Conservation (phyloP, 2,888 invertebrate genomes). For the Aproaerema taeniolella region DNA sequence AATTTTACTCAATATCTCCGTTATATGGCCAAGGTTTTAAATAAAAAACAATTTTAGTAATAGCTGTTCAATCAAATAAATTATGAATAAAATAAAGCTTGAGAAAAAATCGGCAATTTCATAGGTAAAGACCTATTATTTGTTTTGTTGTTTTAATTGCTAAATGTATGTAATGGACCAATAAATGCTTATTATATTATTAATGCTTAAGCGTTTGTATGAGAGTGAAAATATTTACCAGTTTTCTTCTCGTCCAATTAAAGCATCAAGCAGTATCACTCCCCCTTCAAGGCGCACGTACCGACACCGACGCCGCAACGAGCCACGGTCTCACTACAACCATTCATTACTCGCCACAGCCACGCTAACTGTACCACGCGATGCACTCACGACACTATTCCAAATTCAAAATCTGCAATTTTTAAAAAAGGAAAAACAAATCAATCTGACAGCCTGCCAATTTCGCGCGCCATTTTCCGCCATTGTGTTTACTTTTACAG, state of each 20-base stretch:
- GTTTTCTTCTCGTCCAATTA: neutral
- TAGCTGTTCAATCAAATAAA: too few species aligned
- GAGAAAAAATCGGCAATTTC: too few species aligned
- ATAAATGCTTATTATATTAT: too few species aligned
- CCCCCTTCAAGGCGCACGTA: constrained; percentile 64
- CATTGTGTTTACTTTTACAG: constrained; percentile 33
- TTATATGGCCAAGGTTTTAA: too few species aligned
- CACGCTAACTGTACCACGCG: constrained; percentile 39
- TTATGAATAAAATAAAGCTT: too few species aligned
- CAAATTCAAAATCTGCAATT: constrained; percentile 28
- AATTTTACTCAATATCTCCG: too few species aligned
- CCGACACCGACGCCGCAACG: constrained; percentile 68
- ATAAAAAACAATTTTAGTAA: too few species aligned
- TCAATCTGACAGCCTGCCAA: constrained; percentile 37
- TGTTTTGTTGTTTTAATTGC: too few species aligned
- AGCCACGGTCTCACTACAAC: constrained; percentile 62
- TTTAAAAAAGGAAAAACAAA: constrained; percentile 10
- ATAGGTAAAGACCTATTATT: too few species aligned
- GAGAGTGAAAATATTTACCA: neutral
- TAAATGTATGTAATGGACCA: too few species aligned
- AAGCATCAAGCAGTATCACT: constrained; percentile 49
- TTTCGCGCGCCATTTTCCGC: constrained; percentile 40
- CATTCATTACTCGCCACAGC: constrained; percentile 66
- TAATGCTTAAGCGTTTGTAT: too few species aligned
- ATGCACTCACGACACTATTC: constrained; percentile 60